Percentiles rank a stretch among this genome's conserved stretches.
phyloP scores from a whole-genome alignment of 2,113 vertebrate species.

The Indicator indicator region DNA sequence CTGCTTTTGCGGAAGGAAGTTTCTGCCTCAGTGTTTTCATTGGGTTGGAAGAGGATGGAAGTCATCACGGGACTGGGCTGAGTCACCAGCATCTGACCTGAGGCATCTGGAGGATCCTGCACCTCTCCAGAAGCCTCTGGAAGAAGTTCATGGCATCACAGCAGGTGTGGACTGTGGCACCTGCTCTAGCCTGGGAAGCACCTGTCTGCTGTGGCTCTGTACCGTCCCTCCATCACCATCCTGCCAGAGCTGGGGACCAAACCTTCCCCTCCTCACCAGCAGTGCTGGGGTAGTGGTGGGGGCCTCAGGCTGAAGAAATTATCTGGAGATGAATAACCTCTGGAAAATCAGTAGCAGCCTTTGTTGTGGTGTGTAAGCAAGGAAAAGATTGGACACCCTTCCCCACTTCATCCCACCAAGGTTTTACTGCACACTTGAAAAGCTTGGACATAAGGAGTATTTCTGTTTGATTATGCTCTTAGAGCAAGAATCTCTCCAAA shows the following conservation, averaged over 20 bases:
- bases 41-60: not conserved
- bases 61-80: not conserved
- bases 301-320: not conserved
- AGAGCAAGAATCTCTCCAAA: not conserved
- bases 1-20: not conserved
- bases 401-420: not conserved
- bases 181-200: accelerated
- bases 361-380: not conserved
- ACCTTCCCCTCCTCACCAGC: not conserved
- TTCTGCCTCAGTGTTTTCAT: not conserved
- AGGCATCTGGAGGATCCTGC: accelerated
- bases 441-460: not conserved
- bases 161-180: not conserved
- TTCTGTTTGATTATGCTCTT: not conserved
- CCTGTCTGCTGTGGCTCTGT: accelerated
- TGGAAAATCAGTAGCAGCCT: not conserved
- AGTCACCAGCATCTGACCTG: constrained; percentile 1
- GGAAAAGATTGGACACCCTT: not conserved
- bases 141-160: accelerated
- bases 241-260: not conserved
- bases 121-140: constrained; percentile 29
- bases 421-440: not conserved
- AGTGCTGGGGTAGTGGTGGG: not conserved
- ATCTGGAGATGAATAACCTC: not conserved
- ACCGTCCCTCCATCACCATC: not conserved